A percentile compares a stretch with the other conserved stretches of the same genome.
phyloP scores from a whole-genome alignment of 2,888 invertebrate species.

The Papilio gigon region DNA sequence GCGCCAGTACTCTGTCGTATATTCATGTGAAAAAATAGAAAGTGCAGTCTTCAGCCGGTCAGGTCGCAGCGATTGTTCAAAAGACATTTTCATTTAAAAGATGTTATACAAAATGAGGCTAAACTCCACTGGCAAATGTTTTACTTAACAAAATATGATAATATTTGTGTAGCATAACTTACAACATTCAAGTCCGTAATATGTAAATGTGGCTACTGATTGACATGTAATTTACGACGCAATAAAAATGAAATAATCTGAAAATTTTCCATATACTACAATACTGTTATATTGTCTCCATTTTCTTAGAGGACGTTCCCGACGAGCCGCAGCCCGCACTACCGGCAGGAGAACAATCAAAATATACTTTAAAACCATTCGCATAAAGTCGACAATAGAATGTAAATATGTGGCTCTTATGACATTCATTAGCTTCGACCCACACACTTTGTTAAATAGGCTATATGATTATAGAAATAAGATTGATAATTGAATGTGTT shows the following conservation, averaged over 20 bases:
- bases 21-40: slow-evolving; percentile 66
- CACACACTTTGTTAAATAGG: neutral
- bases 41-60: too few relatives aligned
- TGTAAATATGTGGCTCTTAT: slow-evolving; percentile 38
- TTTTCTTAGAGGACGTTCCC: slow-evolving; percentile 76
- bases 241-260: slow-evolving; percentile 47
- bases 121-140: too few relatives aligned
- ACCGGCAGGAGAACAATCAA: slow-evolving; percentile 36
- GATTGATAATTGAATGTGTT: slow-evolving; percentile 7
- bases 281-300: slow-evolving; percentile 75
- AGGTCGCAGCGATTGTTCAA: too few relatives aligned
- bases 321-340: slow-evolving; percentile 70
- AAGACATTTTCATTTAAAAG: too few relatives aligned
- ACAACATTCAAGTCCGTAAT: neutral
- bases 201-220: slow-evolving; percentile 2
- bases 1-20: slow-evolving; percentile 48
- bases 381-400: slow-evolving; percentile 42
- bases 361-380: slow-evolving; percentile 40
- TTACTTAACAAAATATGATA: neutral
- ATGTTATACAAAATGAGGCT: too few relatives aligned
- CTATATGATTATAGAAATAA: neutral
- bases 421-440: slow-evolving; percentile 46
- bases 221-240: slow-evolving; percentile 13
- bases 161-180: too few relatives aligned
- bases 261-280: slow-evolving; percentile 56